Base-by-base conservation (phyloP, 2,113 vertebrate genomes). In the Oenanthe melanoleuca region DNA sequence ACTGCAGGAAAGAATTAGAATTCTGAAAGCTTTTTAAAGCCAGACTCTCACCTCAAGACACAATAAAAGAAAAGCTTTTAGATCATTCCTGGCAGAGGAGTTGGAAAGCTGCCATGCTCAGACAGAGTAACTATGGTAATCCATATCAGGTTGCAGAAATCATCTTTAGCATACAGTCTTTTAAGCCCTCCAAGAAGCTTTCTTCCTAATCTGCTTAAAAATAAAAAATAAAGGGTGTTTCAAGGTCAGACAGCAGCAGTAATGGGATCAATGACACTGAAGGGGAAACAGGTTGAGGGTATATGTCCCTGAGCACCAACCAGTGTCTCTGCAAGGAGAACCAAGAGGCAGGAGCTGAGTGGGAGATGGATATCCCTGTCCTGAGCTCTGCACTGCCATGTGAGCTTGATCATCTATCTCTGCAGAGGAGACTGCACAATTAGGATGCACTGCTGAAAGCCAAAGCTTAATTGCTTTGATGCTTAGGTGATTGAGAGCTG, bases 51-150 rank as follows among this genome's bases (percentile, higher is more conserved):
- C 82, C 88, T 71, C 95, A 91, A 96, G 88, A 95, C 90, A 94
- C 93, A 97, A 96, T 96, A 95, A 95, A 95, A 96, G 83, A 86
- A 95, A 95, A 95, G 95, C 95, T 97, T 96, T 97, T 96, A 97
- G 96, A 95, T 97, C 95, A 92, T 93, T 95, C 92, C 66, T 96
- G 88, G 93, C 96, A 97, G 88, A 97, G 89, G 67, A 92, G 38
- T 64, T 96, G 93, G 93, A 97, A 97, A 93, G 94, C 86, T 95
- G 93, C 91, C 93, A 92, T 24, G 71, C 70, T 92, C 86, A 65
- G 56, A 83, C 49, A 82, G 74, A 84, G 89, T 86, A 94, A 93
- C 92, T 96, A 92, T 80, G 91, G 86, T 89, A 96, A 97, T 96
- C 97, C 86, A 83, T 89, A 96, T 91, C 86, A 84, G 91, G 73